These are phyloP conservation scores for Ondatra zibethicus DNA, from an alignment of 2,113 vertebrate genomes.

Conservation along the genomic window DNA sequence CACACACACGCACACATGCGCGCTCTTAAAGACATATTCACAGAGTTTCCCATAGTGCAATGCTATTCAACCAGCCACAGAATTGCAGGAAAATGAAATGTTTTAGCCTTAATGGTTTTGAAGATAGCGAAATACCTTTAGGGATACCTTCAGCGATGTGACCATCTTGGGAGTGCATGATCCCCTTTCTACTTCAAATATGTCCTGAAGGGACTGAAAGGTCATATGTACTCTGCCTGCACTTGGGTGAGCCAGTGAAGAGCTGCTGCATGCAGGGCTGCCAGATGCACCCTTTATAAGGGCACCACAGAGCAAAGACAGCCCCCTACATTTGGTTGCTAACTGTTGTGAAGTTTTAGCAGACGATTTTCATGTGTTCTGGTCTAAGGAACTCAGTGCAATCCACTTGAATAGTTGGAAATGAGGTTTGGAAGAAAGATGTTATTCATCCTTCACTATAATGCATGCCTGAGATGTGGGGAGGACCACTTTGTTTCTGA, in stretches of 20 bases:
- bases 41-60: not conserved
- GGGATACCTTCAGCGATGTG: not conserved
- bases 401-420: not conserved
- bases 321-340: not conserved
- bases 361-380: not conserved
- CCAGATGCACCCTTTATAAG: not conserved
- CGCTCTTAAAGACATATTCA: not conserved
- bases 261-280: not conserved
- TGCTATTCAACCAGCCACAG: not conserved
- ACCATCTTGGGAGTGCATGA: not conserved
- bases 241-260: not conserved
- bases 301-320: not conserved
- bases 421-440: not conserved
- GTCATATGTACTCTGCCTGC: not conserved
- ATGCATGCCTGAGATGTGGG: not conserved
- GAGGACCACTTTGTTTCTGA: not conserved
- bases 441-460: not conserved
- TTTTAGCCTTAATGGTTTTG: not conserved
- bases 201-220: not conserved
- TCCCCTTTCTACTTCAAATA: not conserved
- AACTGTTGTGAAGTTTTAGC: not conserved
- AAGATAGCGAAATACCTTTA: not conserved
- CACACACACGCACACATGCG: not conserved
- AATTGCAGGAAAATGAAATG: not conserved
- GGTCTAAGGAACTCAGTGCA: not conserved